Evolutionary conservation across 2,113 vertebrate genomes (phyloP).

Genomic region (Hydropotes inermis): DNA sequence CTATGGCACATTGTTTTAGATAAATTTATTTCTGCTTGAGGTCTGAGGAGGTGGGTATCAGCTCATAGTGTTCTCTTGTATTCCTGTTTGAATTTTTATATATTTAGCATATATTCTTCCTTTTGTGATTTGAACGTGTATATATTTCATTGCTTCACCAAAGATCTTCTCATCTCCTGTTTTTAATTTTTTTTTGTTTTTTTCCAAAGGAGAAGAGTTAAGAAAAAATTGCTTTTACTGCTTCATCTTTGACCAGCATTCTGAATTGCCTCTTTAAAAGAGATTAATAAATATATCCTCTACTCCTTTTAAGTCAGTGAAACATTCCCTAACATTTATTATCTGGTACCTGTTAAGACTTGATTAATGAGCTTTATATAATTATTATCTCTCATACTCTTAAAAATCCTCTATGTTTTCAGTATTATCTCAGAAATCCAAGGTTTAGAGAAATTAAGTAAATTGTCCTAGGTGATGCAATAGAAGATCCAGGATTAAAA

Average conservation of each 20-base stretch:
- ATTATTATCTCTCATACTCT: neutral
- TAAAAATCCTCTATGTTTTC: neutral
- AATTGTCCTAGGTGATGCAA: neutral
- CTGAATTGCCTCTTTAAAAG: slow-evolving; percentile 20
- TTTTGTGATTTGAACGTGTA: neutral
- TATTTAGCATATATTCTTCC: neutral
- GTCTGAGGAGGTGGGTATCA: neutral
- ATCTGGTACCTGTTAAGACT: neutral
- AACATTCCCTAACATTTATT: slow-evolving; percentile 28
- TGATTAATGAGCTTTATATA: neutral
- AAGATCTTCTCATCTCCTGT: neutral
- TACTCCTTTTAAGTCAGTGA: neutral
- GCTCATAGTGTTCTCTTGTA: neutral
- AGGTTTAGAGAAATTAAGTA: neutral
- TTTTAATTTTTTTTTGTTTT: neutral
- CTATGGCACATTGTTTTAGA: neutral
- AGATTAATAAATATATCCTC: neutral
- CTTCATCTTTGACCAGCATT: slow-evolving; percentile 32
- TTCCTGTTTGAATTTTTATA: neutral
- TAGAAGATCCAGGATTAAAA: neutral
- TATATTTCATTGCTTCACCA: neutral
- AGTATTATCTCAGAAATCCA: neutral
- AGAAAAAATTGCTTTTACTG: neutral
- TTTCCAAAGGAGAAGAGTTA: slow-evolving; percentile 3
- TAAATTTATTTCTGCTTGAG: slow-evolving; percentile 32